Percentiles rank a stretch among this genome's conserved stretches.
phyloP scores from a whole-genome alignment of 35 echinoderm and acorn worm genomes.

The Lytechinus pictus region DNA sequence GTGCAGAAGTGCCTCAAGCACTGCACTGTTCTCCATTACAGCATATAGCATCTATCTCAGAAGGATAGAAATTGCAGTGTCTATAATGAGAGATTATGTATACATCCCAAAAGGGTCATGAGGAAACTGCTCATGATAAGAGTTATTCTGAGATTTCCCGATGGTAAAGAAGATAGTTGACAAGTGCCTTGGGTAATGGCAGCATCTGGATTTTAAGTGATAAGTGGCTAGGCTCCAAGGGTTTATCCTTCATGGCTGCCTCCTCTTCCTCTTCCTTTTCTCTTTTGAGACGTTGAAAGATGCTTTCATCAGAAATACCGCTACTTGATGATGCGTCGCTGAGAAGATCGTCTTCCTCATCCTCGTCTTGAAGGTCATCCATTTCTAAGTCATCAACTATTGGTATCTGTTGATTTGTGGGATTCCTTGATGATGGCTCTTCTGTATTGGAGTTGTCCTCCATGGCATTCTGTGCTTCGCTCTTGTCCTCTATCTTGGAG shows the following conservation, averaged over 20 bases:
- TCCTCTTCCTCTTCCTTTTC: slow-evolving; percentile 63
- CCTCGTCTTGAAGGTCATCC: slow-evolving; percentile 9
- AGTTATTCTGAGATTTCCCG: slow-evolving; percentile 55
- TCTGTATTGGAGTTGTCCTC: slow-evolving; percentile 6
- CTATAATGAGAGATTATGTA: background rate
- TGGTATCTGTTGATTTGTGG: background rate
- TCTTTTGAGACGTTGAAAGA: slow-evolving; percentile 73
- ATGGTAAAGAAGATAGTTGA: slow-evolving; percentile 84
- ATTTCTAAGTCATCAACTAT: slow-evolving; percentile 8
- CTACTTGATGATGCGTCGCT: slow-evolving; percentile 62
- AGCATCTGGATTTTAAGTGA: slow-evolving; percentile 76
- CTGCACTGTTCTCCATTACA: background rate
- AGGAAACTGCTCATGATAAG: background rate
- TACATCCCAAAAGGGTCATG: background rate
- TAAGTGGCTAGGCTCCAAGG: slow-evolving; percentile 78
- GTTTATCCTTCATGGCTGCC: slow-evolving; percentile 37
- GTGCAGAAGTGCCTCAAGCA: background rate
- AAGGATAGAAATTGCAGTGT: background rate
- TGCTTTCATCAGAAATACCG: slow-evolving; percentile 77
- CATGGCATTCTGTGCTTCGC: slow-evolving; percentile 8
- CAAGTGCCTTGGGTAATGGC: slow-evolving; percentile 76
- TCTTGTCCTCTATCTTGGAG: background rate
- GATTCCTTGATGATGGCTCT: background rate
- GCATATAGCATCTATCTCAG: background rate
- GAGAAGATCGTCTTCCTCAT: slow-evolving; percentile 48